phyloP scores from a whole-genome alignment of 2,797 vertebrate species.

The Periparus ater region DNA sequence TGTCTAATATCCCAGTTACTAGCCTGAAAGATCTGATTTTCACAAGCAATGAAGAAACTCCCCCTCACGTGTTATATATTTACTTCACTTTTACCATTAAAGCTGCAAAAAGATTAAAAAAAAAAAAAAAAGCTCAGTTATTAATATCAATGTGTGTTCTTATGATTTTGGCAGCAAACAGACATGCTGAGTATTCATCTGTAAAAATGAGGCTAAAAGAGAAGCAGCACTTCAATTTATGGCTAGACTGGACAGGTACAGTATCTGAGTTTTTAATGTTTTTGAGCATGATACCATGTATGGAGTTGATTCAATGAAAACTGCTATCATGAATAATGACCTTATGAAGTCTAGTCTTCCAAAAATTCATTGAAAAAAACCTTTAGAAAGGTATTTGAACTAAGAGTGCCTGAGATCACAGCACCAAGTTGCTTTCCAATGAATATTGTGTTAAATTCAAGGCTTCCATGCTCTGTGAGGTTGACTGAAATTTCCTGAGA shows the following conservation, averaged over 20 bases:
- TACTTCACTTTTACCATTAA: neutral
- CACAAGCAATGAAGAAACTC: neutral
- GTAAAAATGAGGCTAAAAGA: neutral
- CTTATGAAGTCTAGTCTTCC: neutral
- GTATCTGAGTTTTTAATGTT: neutral
- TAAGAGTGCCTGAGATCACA: neutral
- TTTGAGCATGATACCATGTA: neutral
- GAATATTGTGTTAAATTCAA: constrained; percentile 13
- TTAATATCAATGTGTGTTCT: neutral
- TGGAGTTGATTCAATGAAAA: neutral
- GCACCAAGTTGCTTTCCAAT: neutral
- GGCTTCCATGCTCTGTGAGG: neutral
- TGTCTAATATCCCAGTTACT: neutral
- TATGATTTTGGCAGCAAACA: neutral
- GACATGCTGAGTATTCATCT: neutral
- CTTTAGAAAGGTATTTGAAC: neutral
- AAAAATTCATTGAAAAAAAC: neutral
- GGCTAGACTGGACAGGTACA: neutral
- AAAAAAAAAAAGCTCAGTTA: neutral
- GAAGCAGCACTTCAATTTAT: neutral
- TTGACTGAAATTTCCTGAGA: constrained; percentile 41
- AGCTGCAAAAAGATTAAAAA: neutral
- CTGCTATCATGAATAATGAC: neutral
- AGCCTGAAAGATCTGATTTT: neutral
- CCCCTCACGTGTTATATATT: neutral